Conservation (phyloP, 2,888 invertebrate species). For the Macrosiphum euphorbiae region DNA sequence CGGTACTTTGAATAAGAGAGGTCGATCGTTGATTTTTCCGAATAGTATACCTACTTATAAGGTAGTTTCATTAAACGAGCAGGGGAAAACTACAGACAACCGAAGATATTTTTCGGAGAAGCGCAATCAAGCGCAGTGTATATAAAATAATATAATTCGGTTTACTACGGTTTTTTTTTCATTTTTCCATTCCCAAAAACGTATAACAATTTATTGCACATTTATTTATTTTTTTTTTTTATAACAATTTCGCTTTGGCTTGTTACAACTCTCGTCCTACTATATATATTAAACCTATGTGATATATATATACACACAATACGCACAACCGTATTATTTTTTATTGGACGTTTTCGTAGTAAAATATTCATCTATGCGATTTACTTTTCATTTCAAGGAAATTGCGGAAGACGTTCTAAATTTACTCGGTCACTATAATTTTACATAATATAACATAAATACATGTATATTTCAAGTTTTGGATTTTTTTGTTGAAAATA, state of each 20-base stretch:
- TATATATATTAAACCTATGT: neutral
- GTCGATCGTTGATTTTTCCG: neutral
- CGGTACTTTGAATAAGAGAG: neutral
- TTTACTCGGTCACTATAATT: neutral
- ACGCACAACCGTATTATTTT: neutral
- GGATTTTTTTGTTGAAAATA: neutral
- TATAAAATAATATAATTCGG: neutral
- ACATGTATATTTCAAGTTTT: neutral
- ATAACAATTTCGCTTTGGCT: neutral
- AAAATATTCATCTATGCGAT: slow-evolving; percentile 12
- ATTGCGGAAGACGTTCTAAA: neutral
- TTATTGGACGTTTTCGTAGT: slow-evolving; percentile 6
- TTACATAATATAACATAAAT: neutral
- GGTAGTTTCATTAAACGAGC: neutral
- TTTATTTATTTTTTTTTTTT: neutral
- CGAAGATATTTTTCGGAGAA: neutral
- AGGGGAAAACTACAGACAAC: neutral
- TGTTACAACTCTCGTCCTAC: neutral
- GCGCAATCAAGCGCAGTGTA: neutral
- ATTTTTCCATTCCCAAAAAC: neutral
- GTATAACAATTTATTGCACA: slow-evolving; percentile 1
- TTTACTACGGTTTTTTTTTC: neutral
- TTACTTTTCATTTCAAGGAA: slow-evolving; percentile 12
- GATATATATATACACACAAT: no score
- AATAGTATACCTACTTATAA: neutral